Evolutionary conservation across 2,888 invertebrate genomes (phyloP).

Genomic region (Morpho achilles): DNA sequence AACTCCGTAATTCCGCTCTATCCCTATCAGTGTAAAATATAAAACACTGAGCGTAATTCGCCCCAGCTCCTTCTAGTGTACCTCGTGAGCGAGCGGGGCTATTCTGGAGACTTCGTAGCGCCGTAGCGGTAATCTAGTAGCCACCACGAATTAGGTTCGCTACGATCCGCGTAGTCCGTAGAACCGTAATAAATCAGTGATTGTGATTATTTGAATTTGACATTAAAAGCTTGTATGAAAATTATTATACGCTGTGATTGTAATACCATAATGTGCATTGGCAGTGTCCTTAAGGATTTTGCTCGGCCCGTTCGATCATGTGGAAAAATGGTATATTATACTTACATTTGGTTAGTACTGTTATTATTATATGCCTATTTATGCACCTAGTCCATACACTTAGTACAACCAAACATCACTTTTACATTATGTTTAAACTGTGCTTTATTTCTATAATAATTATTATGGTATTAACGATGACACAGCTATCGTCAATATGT

Average conservation of each 20-base stretch:
- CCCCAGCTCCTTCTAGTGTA: conserved; percentile 47
- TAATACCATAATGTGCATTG: conserved; percentile 56
- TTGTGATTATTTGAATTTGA: conserved; percentile 47
- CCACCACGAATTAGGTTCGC: conserved; percentile 44
- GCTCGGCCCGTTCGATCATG: conserved; percentile 55
- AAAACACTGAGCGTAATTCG: conserved; percentile 73
- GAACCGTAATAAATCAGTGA: conserved; percentile 44
- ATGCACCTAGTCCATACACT: too few relatives aligned
- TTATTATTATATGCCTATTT: conserved; percentile 33
- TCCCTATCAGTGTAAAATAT: conserved; percentile 75
- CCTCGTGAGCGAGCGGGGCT: conserved; percentile 42
- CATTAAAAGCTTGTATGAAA: conserved; percentile 36
- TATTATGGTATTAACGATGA: too few relatives aligned
- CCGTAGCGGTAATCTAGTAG: conserved; percentile 71
- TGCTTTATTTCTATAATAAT: too few relatives aligned
- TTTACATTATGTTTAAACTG: too few relatives aligned
- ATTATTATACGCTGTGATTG: conserved; percentile 40
- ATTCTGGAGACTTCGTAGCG: conserved; percentile 52
- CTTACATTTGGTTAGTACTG: conserved; percentile 38
- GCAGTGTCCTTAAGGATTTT: conserved; percentile 44
- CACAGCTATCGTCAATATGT: too few relatives aligned
- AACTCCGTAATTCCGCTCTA: conserved; percentile 72
- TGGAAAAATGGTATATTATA: conserved; percentile 66
- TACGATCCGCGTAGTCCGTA: conserved; percentile 23
- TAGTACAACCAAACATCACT: too few relatives aligned